Evolutionary conservation across 2,797 vertebrate genomes (phyloP), one percentile per base, ranked within the genome.

Genomic region (Pelodytes ibericus): DNA sequence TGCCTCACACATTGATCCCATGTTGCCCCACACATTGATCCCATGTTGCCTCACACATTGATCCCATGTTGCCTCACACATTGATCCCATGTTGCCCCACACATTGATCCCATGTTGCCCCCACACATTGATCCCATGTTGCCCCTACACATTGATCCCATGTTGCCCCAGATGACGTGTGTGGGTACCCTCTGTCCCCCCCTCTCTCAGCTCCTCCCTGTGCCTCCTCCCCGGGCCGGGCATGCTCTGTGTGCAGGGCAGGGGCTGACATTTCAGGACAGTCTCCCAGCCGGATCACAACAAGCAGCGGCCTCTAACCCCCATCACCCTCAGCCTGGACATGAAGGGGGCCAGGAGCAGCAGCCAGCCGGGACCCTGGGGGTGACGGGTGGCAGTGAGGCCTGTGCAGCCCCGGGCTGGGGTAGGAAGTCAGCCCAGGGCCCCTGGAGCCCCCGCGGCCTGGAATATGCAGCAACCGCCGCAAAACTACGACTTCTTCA

Each of bases 401-500:
- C 41, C 63, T 41, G 58, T 39, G 44, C 47, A 36, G 0, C 22
- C 15, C 24, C 3, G 22, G 1, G 59, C 66, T 66, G 0, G 1
- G 33, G 26, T 10, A 26, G 0, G 0, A 3, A 1, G 7, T 9
- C 5, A 4, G 26, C 68, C 41, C 25, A 33, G 71, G 71, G 36
- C 44, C 29, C 15, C 26, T 9, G 15, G 36, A 25, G 33, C 25
- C 15, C 49, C 61, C 24, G 47, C 58, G 59, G 90, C 85, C 88
- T 86, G 83, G 86, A 93, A 91, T 85, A 98, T 98, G 96, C 96
- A 97, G 94, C 91, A 84, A 81, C 92, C 94, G 86, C 94, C 94
- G 89, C 95, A 95, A 86, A 94, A 91, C 0, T 97, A 97, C 91
- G 96, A 98, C 89, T 97, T 98, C 90, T 95, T 95, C 82, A 95